Evolutionary conservation across 2,888 invertebrate genomes (phyloP), one percentile per base, ranked within the genome.

Genomic region (Ryuthela nishihirai): DNA sequence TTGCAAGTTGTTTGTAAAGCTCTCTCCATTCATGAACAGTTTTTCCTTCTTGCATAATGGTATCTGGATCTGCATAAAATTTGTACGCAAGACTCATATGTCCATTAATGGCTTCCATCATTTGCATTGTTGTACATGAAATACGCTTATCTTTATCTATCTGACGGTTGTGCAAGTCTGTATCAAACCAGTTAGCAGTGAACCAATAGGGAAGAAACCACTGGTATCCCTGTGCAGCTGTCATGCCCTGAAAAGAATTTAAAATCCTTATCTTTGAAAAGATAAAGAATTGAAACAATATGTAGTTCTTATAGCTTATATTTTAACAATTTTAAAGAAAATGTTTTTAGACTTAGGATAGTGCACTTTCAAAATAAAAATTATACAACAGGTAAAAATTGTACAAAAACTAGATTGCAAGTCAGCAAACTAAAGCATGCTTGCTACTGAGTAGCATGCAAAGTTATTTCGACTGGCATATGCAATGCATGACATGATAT

Each of bases 181-280:
- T 82, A 65, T 83, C 75, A 69, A 80, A 81, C 83, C 85, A 85
- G 62, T 79, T 67, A 4, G 53, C 44, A 5, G 71, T 62, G 49
- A 71, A 72, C 84, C 88, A 85, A 29, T 81, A 78, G 0, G 92
- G 89, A 53, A 93, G 77, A 71, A 93, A 87, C 92, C 92, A 93
- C 2, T 87, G 85, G 73, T 85, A 88, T 34, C 87, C 88, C 66
- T 85, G 74, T 21, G 69, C 64, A 3, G 72, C 70, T 24, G 75
- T 75, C 75, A 76, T 75, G 41, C 69, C 69, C 75, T 75, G 67
- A n/a, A 67, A 65, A 26, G 18, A n/a, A n/a, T n/a, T n/a, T n/a
- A n/a, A n/a, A n/a, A n/a, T n/a, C n/a, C n/a, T n/a, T n/a, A n/a
- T n/a, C n/a, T n/a, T n/a, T n/a, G n/a, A n/a, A n/a, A n/a, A n/a